Conservation (phyloP, 1,140 invertebrate genomes). For the Trachymyrmex septentrionalis region DNA sequence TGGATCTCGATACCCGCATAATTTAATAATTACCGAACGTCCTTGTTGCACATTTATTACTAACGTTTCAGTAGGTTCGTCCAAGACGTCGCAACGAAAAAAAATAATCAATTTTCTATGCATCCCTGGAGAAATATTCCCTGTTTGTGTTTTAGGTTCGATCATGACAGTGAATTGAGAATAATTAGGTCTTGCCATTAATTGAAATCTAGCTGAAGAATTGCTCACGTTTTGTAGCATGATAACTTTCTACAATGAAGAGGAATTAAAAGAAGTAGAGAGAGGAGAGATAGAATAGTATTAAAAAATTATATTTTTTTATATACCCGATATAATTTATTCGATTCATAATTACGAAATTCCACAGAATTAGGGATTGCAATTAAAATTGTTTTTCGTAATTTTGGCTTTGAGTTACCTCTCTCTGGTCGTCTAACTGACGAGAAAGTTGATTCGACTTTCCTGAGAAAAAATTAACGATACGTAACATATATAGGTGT, state of each 20-base stretch:
- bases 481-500: background rate
- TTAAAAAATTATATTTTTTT: background rate
- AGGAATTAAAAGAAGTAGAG: too few species aligned
- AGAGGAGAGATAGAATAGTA: background rate
- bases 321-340: conserved; percentile 74
- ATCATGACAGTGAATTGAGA: conserved; percentile 74
- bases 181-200: conserved; percentile 60
- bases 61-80: conserved; percentile 74
- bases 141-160: conserved; percentile 52
- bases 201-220: conserved; percentile 74
- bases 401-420: conserved; percentile 55
- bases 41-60: conserved; percentile 74
- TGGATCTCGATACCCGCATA: conserved; percentile 73
- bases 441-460: background rate
- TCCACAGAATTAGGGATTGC: conserved; percentile 72
- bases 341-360: conserved; percentile 78
- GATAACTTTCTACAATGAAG: conserved; percentile 73
- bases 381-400: conserved; percentile 64
- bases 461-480: background rate
- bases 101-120: conserved; percentile 71
- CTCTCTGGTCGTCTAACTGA: conserved; percentile 26
- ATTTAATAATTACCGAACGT: conserved; percentile 70
- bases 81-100: conserved; percentile 72
- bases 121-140: conserved; percentile 80
- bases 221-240: conserved; percentile 76